Conservation (phyloP, 2,888 invertebrate genomes). For the Helicoverpa assulta region DNA sequence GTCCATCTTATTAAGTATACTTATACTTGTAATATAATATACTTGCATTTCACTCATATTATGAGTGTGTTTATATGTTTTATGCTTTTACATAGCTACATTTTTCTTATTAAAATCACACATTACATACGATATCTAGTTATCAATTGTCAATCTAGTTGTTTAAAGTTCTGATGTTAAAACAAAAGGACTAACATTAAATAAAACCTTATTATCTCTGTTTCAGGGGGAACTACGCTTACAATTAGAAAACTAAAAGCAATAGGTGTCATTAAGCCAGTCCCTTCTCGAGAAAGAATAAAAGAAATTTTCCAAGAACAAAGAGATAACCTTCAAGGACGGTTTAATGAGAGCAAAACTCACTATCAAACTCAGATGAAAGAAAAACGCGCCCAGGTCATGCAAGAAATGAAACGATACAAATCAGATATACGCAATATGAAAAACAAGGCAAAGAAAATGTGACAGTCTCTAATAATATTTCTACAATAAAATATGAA, state of each 20-base stretch:
- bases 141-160: too few relatives aligned
- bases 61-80: too few relatives aligned
- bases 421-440: constrained; percentile 86
- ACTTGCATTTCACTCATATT: too few relatives aligned
- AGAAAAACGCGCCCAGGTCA: constrained; percentile 83
- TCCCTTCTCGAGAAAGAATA: constrained; percentile 92
- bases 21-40: too few relatives aligned
- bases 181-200: too few relatives aligned
- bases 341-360: constrained; percentile 90
- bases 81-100: too few relatives aligned
- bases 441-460: constrained; percentile 86
- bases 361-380: constrained; percentile 84
- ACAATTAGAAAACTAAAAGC: constrained; percentile 95
- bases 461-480: constrained; percentile 62
- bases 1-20: constrained; percentile 18
- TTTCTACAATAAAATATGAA: neutral
- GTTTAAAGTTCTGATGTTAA: too few relatives aligned
- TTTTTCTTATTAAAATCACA: too few relatives aligned
- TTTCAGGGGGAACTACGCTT: constrained; percentile 95
- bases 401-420: constrained; percentile 88
- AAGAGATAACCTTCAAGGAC: constrained; percentile 91
- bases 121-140: too few relatives aligned
- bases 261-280: constrained; percentile 95
- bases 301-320: constrained; percentile 91
- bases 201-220: neutral